These are phyloP conservation scores for Schizopygopsis malacanthus DNA, from an alignment of 2,797 vertebrate genomes.

Conservation along the genomic window DNA sequence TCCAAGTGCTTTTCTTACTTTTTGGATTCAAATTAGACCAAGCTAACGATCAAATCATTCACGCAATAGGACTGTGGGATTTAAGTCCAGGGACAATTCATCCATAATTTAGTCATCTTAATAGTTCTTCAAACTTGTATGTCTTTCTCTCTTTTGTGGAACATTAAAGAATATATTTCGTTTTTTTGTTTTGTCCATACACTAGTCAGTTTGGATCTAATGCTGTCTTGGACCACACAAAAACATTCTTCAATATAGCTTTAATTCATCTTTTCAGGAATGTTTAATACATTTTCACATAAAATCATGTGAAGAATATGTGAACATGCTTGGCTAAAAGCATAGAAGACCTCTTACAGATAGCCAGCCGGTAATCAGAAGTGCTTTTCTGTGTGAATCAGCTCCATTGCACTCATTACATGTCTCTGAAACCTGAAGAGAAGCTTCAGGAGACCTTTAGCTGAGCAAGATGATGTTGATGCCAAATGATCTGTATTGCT, in stretches of 20 bases:
- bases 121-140: neutral
- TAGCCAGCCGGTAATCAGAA: neutral
- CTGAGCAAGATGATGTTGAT: slow-evolving; percentile 46
- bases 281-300: neutral
- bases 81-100: neutral
- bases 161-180: neutral
- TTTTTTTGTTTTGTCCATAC: neutral
- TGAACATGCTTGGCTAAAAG: neutral
- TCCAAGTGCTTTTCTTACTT: neutral
- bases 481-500: slow-evolving; percentile 51
- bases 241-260: neutral
- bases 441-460: slow-evolving; percentile 47
- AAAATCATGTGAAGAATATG: neutral
- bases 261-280: neutral
- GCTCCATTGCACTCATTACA: slow-evolving; percentile 4
- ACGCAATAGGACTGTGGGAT: neutral
- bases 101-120: neutral
- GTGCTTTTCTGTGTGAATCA: neutral
- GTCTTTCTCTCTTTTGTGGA: neutral
- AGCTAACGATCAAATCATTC: neutral
- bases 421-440: slow-evolving; percentile 15
- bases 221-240: neutral
- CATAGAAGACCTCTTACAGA: neutral
- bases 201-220: neutral
- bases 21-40: neutral